phyloP scores from a whole-genome alignment of 2,113 vertebrate species.

The Hippocampus guttulatus region DNA sequence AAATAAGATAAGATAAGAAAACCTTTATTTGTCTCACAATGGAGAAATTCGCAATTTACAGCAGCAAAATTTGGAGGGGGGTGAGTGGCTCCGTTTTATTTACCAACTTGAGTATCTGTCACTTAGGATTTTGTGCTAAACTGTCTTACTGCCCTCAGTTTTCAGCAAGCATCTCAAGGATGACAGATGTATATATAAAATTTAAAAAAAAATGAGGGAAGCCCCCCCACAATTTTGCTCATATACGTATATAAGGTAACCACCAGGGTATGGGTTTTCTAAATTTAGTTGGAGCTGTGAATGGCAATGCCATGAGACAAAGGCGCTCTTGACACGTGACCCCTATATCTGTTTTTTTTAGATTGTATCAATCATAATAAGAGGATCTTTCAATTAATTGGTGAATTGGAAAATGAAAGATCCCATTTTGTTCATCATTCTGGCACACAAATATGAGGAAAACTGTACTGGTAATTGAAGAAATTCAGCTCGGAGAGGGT shows the following conservation, averaged over 20 bases:
- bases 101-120: not conserved
- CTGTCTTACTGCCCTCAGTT: not conserved
- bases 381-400: not conserved
- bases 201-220: not conserved
- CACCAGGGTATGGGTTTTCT: conserved; percentile 65
- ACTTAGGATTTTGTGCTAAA: not conserved
- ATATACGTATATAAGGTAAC: conserved; percentile 53
- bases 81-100: not conserved
- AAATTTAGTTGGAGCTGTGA: conserved; percentile 63
- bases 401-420: not conserved
- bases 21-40: too few species aligned
- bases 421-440: too few species aligned
- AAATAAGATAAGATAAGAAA: too few species aligned
- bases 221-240: conserved; percentile 35
- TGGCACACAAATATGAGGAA: too few species aligned
- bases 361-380: not conserved
- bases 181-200: conserved; percentile 6
- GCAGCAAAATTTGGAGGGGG: too few species aligned
- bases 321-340: conserved; percentile 11
- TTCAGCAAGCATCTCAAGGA: conserved; percentile 40
- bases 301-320: conserved; percentile 65
- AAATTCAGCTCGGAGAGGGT: too few species aligned
- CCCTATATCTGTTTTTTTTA: not conserved
- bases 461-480: too few species aligned
- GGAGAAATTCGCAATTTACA: too few species aligned